Percentiles rank a stretch among this genome's conserved stretches.
Conservation (phyloP, 1,140 invertebrate genomes). For the Adelges cooleyi region DNA sequence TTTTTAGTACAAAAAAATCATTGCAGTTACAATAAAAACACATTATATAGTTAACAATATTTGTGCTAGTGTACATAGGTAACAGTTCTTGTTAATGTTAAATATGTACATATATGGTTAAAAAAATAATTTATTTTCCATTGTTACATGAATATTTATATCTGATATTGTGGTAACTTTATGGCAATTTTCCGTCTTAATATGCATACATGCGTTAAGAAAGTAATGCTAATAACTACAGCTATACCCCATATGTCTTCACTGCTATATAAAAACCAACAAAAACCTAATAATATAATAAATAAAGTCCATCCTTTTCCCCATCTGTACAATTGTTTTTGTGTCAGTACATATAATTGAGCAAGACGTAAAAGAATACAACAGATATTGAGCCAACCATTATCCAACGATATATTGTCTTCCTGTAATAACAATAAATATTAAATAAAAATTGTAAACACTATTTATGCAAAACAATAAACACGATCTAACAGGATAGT, state of each 20-base stretch:
- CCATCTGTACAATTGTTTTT: constrained; percentile 20
- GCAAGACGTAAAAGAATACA: constrained; percentile 1
- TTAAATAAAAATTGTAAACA: too few relatives aligned
- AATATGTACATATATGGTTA: background rate
- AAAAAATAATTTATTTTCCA: background rate
- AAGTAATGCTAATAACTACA: background rate
- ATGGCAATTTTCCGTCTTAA: constrained; percentile 8
- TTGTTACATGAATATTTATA: background rate
- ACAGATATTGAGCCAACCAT: constrained; percentile 8
- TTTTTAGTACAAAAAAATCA: too few relatives aligned
- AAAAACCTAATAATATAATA: background rate
- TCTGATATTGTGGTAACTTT: constrained; percentile 25
- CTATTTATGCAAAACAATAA: too few relatives aligned
- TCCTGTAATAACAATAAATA: constrained; percentile 4
- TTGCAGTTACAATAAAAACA: too few relatives aligned
- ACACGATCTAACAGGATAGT: too few relatives aligned
- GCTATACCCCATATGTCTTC: background rate
- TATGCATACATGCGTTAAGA: constrained; percentile 10
- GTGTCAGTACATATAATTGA: constrained; percentile 17
- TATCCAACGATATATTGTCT: background rate
- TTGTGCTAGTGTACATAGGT: background rate
- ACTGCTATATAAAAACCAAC: constrained; percentile 2
- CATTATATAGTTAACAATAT: background rate
- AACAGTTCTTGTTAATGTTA: background rate
- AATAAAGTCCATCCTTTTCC: constrained; percentile 5